Conservation (phyloP, 2,888 invertebrate genomes). For the Microdon myrmicae region DNA sequence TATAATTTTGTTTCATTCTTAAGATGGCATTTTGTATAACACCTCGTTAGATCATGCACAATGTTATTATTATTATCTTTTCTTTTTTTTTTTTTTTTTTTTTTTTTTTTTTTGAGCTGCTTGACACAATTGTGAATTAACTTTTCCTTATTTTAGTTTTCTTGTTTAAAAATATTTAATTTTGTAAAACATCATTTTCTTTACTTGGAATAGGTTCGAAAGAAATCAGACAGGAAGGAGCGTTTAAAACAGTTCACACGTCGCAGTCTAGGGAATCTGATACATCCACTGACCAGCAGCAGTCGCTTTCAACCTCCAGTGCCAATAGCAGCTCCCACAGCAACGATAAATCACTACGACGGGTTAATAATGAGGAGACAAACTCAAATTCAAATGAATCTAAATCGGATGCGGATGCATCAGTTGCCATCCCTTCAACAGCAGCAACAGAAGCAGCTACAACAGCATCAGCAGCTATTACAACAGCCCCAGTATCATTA, state of each 20-base stretch:
- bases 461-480: constrained; percentile 6
- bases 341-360: constrained; percentile 52
- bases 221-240: constrained; percentile 59
- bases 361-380: constrained; percentile 38
- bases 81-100: constrained; percentile 35
- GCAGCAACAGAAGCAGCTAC: constrained; percentile 38
- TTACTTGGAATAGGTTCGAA: constrained; percentile 56
- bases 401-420: constrained; percentile 45
- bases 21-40: too few species aligned
- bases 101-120: constrained; percentile 15
- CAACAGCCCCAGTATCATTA: constrained; percentile 32
- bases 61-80: constrained; percentile 45
- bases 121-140: constrained; percentile 40
- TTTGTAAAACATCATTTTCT: constrained; percentile 7
- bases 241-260: constrained; percentile 60
- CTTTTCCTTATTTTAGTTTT: constrained; percentile 38
- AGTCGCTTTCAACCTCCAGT: constrained; percentile 47
- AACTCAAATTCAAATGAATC: constrained; percentile 40
- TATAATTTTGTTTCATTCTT: too few species aligned
- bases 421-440: constrained; percentile 42
- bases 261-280: constrained; percentile 59
- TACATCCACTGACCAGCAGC: constrained; percentile 56
- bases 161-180: neutral
- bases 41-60: too few species aligned
- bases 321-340: constrained; percentile 21